Base-by-base conservation (phyloP, 2,113 vertebrate genomes). In the Dermatemys mawii region DNA sequence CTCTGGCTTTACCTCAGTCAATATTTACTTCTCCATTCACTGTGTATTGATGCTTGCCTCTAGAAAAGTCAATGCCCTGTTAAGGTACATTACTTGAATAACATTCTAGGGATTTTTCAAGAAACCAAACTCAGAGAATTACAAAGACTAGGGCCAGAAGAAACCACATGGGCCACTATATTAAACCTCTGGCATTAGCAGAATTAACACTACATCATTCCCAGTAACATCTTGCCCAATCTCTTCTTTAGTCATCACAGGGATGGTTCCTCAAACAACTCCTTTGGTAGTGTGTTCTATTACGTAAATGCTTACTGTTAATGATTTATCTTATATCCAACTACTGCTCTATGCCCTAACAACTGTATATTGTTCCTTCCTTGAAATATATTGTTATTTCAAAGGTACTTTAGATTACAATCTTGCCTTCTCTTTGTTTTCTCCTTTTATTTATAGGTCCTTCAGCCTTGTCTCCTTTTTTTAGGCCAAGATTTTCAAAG, bases 21-120 rank as follows among this genome's bases (percentile, higher is more conserved):
- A 95, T 95, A 97, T 96, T 96, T 97, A 94, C 92, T 96, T 88
- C 90, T 93, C 86, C 83, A 90, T 95, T 94, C 96, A 26, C 95
- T 96, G 97, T 92, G 87, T 92, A 95, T 94, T 96, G 95, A 97
- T 89, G 84, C 83, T 94, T 97, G 90, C 94, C 86, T 92, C 92
- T 91, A 93, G 91, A 95, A 94, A 95, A 97, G 89, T 97, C 95
- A 97, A 97, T 97, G 97, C 8, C 49, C 80, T 93, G 87, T 93
- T 97, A 97, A 97, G 94, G 94, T 91, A 82, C 84, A 91, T 96
- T 95, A 95, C 90, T 79, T 73, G 49, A 95, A 91, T 86, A 96
- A 91, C 92, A 90, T 96, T 94, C 29, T 87, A 87, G 93, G 94
- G 96, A 96, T 95, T 94, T 90, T 90, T 94, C 96, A 95, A 94